These are phyloP conservation scores for Cossypha niveicapilla DNA, from an alignment of 2,797 vertebrate genomes.

Conservation along the genomic window DNA sequence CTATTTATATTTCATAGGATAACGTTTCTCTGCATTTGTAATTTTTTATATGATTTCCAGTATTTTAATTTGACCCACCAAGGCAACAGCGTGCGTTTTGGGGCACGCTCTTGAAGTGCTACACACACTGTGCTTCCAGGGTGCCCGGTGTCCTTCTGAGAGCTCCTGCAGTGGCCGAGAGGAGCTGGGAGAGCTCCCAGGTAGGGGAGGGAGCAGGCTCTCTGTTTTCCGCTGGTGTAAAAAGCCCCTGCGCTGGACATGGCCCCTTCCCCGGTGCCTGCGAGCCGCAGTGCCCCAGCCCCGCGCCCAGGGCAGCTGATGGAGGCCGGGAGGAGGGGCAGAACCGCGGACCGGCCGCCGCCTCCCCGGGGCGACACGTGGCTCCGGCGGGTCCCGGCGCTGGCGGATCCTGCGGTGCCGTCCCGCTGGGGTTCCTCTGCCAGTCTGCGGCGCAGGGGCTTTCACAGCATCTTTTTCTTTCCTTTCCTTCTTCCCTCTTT, in stretches of 20 bases:
- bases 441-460: not conserved
- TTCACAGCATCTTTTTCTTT: not conserved
- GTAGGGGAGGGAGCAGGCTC: not conserved
- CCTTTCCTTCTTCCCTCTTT: too few species aligned
- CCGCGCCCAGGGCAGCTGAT: not conserved
- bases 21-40: not conserved
- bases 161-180: not conserved
- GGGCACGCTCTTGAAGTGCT: accelerated
- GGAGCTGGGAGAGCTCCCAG: too few species aligned
- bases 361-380: not conserved
- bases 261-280: not conserved
- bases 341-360: not conserved
- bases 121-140: accelerated
- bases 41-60: not conserved
- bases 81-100: accelerated
- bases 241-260: too few species aligned
- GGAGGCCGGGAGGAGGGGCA: not conserved
- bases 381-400: not conserved
- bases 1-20: not conserved
- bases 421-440: not conserved
- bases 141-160: not conserved
- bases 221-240: not conserved
- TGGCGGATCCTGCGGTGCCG: not conserved
- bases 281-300: not conserved
- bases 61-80: not conserved